Evolutionary conservation across 2,888 invertebrate species (phyloP).

Genomic region (Cynaeus angustus): DNA sequence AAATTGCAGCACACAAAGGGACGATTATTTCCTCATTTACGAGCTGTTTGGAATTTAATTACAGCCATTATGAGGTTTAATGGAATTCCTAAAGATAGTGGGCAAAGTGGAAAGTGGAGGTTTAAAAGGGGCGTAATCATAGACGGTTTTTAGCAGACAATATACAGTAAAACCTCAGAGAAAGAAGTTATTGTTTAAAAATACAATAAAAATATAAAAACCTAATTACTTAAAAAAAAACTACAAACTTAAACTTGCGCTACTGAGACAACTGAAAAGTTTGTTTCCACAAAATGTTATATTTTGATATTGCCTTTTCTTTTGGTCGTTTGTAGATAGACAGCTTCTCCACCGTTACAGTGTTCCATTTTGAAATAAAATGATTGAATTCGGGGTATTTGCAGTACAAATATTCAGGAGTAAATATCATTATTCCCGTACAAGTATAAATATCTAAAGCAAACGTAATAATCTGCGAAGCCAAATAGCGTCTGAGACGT

Average conservation of each 20-base stretch:
- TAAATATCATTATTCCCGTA: conserved; percentile 33
- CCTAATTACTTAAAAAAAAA: too few relatives aligned
- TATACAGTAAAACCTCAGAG: too few relatives aligned
- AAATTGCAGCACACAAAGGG: neutral
- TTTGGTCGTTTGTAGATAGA: too few relatives aligned
- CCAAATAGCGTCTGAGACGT: conserved; percentile 44
- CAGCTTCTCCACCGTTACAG: neutral
- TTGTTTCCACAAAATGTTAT: too few relatives aligned
- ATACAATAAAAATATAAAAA: too few relatives aligned
- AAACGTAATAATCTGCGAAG: conserved; percentile 47
- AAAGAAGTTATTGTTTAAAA: too few relatives aligned
- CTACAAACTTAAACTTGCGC: too few relatives aligned
- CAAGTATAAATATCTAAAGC: conserved; percentile 47
- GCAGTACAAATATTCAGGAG: conserved; percentile 30
- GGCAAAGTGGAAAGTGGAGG: neutral
- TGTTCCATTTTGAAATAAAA: neutral
- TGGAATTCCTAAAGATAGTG: neutral
- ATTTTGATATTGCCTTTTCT: too few relatives aligned
- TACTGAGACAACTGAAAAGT: too few relatives aligned
- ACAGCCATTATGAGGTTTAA: conserved; percentile 2
- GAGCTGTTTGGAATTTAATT: neutral
- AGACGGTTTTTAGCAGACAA: too few relatives aligned
- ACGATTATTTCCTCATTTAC: conserved; percentile 2
- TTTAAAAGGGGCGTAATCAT: neutral
- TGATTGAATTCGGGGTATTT: conserved; percentile 28